Evolutionary conservation across 2,888 invertebrate genomes (phyloP).

Genomic region (Synanthedon andrenaeformis): DNA sequence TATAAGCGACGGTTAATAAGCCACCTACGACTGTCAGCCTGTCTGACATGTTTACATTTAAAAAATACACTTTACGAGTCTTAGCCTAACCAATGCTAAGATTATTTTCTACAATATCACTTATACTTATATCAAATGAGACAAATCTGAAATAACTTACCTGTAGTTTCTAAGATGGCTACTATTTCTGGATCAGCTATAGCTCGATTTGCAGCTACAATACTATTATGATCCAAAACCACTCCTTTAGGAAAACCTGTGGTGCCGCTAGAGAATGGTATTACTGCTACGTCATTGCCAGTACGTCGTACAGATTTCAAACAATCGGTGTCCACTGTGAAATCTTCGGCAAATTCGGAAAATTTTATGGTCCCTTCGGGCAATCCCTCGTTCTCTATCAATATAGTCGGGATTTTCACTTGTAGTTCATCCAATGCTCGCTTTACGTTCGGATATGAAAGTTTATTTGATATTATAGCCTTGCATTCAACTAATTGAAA

Average conservation of each 20-base stretch:
- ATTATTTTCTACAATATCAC: no score
- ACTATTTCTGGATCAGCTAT: conserved; percentile 44
- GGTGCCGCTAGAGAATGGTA: conserved; percentile 90
- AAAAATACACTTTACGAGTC: no score
- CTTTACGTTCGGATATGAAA: conserved; percentile 58
- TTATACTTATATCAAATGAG: no score
- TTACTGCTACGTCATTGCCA: conserved; percentile 72
- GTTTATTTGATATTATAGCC: conserved; percentile 72
- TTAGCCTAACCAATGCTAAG: no score
- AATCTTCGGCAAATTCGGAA: conserved; percentile 70
- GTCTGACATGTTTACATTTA: no score
- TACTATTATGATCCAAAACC: conserved; percentile 71
- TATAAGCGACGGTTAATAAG: no score
- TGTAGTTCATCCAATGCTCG: conserved; percentile 57
- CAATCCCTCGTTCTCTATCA: conserved; percentile 45
- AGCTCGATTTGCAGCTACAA: conserved; percentile 60
- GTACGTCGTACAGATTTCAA: conserved; percentile 49
- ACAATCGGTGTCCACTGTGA: conserved; percentile 60
- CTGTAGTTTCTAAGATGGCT: conserved; percentile 44
- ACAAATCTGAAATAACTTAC: conserved; percentile 15
- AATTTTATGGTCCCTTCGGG: conserved; percentile 75
- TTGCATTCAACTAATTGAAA: conserved; percentile 72
- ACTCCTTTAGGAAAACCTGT: conserved; percentile 87
- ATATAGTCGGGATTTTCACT: conserved; percentile 61
- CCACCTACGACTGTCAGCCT: no score